Evolutionary conservation across 2,888 invertebrate genomes (phyloP).

Genomic region (Hybos culiciformis): DNA sequence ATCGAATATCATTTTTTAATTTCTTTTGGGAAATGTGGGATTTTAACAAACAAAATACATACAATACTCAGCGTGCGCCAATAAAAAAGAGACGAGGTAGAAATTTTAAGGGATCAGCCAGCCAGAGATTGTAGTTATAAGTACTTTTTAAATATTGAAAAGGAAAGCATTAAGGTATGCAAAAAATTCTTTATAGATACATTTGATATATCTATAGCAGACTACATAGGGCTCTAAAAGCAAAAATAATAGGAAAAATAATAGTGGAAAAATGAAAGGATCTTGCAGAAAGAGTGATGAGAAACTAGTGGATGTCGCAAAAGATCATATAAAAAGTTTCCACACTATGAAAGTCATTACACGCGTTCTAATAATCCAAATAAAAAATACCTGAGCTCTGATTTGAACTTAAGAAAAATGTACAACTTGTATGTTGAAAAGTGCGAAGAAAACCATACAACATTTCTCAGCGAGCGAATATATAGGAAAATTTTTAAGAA

Average conservation of each 20-base stretch:
- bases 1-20: not conserved
- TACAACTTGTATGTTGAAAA: constrained; percentile 11
- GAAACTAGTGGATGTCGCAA: constrained; percentile 4
- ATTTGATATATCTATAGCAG: constrained; percentile 8
- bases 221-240: constrained; percentile 9
- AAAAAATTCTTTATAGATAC: constrained; percentile 3
- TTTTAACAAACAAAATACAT: not conserved
- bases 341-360: constrained; percentile 5
- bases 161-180: not conserved
- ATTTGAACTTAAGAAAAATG: constrained; percentile 14
- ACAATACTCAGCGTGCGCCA: not conserved
- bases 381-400: constrained; percentile 12
- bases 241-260: constrained; percentile 8
- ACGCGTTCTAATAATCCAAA: constrained; percentile 8
- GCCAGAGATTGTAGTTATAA: not conserved
- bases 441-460: constrained; percentile 7
- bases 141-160: constrained; percentile 1
- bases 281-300: constrained; percentile 12
- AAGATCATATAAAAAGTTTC: constrained; percentile 6
- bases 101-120: constrained; percentile 1
- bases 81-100: constrained; percentile 1
- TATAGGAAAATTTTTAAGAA: constrained; percentile 14
- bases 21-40: not conserved
- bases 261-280: constrained; percentile 11
- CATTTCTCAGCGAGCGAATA: constrained; percentile 9